These are phyloP conservation scores for Mus pahari DNA, from an alignment of 2,113 vertebrate genomes.

Conservation along the genomic window DNA sequence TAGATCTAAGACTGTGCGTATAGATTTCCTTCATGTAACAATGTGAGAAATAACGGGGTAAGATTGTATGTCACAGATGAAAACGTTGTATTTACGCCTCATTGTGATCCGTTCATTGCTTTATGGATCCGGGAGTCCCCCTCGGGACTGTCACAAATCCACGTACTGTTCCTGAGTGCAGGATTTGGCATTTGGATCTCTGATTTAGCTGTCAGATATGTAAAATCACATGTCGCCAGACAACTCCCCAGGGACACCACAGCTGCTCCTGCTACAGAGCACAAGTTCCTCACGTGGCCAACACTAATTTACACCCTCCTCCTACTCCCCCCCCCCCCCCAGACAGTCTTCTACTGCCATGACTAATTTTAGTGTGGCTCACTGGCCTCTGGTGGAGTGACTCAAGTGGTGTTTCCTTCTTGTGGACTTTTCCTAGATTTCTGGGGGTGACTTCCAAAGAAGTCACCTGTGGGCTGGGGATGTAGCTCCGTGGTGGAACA, in stretches of 20 bases:
- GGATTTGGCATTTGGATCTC: slow-evolving; percentile 85
- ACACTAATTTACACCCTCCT: slow-evolving; percentile 74
- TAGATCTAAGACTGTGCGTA: slow-evolving; percentile 77
- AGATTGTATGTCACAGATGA: slow-evolving; percentile 87
- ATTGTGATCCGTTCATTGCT: slow-evolving; percentile 86
- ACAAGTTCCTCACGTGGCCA: slow-evolving; percentile 79
- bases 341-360: slow-evolving; percentile 19
- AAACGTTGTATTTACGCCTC: slow-evolving; percentile 87
- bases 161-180: slow-evolving; percentile 83
- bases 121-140: slow-evolving; percentile 88
- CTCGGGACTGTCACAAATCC: slow-evolving; percentile 87
- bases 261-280: slow-evolving; percentile 83
- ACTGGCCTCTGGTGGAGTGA: not conserved
- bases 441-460: not conserved
- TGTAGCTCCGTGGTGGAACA: not conserved
- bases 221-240: slow-evolving; percentile 85
- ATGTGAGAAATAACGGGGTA: slow-evolving; percentile 84
- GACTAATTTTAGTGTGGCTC: slow-evolving; percentile 48
- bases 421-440: not conserved
- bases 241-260: slow-evolving; percentile 83
- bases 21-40: slow-evolving; percentile 83
- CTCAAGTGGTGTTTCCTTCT: not conserved
- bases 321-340: slow-evolving; percentile 67
- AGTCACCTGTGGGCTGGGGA: not conserved
- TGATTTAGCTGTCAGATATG: slow-evolving; percentile 88